Evolutionary conservation across 2,888 invertebrate species (phyloP).

Genomic region (Rhagophthalmus giganteus): DNA sequence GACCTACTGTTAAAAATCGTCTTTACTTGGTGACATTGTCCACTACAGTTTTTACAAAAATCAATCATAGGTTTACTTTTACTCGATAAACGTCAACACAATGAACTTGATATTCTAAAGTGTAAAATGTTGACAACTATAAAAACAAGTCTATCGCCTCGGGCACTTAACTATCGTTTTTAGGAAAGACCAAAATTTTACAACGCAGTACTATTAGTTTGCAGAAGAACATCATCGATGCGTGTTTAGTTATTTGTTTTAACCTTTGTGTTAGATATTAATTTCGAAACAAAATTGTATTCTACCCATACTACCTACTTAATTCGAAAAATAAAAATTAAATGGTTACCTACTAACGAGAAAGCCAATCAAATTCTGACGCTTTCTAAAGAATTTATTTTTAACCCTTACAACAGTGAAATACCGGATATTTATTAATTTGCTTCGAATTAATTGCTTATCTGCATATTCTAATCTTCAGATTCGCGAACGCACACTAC

Average conservation of each 20-base stretch:
- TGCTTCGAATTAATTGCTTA: too few relatives aligned
- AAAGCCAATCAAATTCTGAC: too few relatives aligned
- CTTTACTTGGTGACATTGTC: background rate
- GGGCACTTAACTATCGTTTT: slow-evolving; percentile 25
- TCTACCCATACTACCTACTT: too few relatives aligned
- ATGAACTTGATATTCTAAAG: slow-evolving; percentile 7
- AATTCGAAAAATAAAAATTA: too few relatives aligned
- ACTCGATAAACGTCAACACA: slow-evolving; percentile 14
- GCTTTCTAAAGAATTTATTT: too few relatives aligned
- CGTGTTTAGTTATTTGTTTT: background rate
- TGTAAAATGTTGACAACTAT: slow-evolving; percentile 29
- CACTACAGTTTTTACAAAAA: slow-evolving; percentile 1
- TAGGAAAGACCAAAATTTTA: slow-evolving; percentile 23
- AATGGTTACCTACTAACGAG: too few relatives aligned
- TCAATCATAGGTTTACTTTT: slow-evolving; percentile 18
- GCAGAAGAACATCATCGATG: slow-evolving; percentile 10
- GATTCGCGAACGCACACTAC: too few relatives aligned
- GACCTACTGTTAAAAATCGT: too few relatives aligned
- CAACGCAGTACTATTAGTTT: slow-evolving; percentile 23
- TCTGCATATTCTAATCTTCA: too few relatives aligned
- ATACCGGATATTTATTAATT: too few relatives aligned
- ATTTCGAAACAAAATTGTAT: too few relatives aligned
- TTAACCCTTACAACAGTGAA: too few relatives aligned
- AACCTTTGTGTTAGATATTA: background rate
- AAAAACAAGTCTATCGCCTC: slow-evolving; percentile 27